phyloP scores from a whole-genome alignment of 64 coral and sea anemone genomes.

The Anthopleura sola region DNA sequence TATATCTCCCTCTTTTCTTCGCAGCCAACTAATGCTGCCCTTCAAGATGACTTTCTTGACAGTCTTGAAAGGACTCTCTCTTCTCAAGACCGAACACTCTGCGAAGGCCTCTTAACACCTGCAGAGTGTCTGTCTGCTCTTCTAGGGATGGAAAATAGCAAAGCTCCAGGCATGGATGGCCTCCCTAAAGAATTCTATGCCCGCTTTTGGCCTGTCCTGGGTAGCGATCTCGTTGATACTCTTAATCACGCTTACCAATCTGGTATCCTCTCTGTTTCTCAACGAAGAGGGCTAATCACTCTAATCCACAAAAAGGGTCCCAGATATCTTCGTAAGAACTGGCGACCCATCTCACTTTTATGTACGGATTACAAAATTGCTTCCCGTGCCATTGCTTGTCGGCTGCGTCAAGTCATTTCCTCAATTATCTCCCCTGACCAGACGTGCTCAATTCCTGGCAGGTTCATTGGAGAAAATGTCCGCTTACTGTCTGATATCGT shows the following conservation, averaged over 20 bases:
- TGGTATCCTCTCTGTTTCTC: constrained; percentile 2
- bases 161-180: constrained; percentile 29
- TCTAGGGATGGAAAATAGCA: background rate
- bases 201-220: background rate
- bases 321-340: constrained; percentile 31
- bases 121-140: constrained; percentile 4
- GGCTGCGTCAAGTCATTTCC: constrained; percentile 19
- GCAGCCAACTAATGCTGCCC: background rate
- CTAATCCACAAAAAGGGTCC: constrained; percentile 6
- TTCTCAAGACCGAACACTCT: too few relatives aligned
- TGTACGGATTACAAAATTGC: constrained; percentile 38
- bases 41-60: background rate
- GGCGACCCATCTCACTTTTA: constrained; percentile 25
- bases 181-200: constrained; percentile 39
- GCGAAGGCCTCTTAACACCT: background rate
- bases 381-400: constrained; percentile 28
- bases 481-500: constrained; percentile 12
- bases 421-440: constrained; percentile 27
- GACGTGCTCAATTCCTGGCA: constrained; percentile 22
- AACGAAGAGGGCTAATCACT: background rate
- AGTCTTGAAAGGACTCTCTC: background rate
- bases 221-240: background rate
- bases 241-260: background rate
- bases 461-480: constrained; percentile 35
- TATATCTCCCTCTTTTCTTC: background rate